Percentiles rank a stretch among this genome's conserved stretches.
Conservation (phyloP, 2,888 invertebrate species). For the Oscheius sp. region DNA sequence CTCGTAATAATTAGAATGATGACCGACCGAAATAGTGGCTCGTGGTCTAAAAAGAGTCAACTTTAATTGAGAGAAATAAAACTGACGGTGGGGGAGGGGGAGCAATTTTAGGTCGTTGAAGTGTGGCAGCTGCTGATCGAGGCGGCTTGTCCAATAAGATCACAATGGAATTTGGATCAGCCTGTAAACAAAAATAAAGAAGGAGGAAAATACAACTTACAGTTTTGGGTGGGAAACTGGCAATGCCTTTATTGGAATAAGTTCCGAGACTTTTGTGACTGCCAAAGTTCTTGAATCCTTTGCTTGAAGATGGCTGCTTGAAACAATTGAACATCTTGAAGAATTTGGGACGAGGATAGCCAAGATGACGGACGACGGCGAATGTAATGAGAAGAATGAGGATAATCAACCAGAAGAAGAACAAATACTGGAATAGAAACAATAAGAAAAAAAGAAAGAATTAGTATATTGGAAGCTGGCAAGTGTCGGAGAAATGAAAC, state of each 20-base stretch:
- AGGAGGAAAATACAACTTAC: not conserved
- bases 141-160: conserved; percentile 49
- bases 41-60: conserved; percentile 48
- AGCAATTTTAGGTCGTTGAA: conserved; percentile 54
- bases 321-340: conserved; percentile 19
- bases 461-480: not conserved
- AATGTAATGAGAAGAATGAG: conserved; percentile 4
- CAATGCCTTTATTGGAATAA: not conserved
- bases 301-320: not conserved
- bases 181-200: not conserved
- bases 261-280: not conserved
- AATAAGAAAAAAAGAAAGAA: too few relatives aligned
- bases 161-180: conserved; percentile 31
- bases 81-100: conserved; percentile 60
- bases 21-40: conserved; percentile 45
- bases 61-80: not conserved
- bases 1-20: conserved; percentile 29
- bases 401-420: not conserved
- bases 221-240: conserved; percentile 21
- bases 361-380: conserved; percentile 9
- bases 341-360: not conserved
- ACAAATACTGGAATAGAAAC: conserved; percentile 6
- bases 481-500: not conserved
- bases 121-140: conserved; percentile 41
- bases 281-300: conserved; percentile 21